phyloP scores from a whole-genome alignment of 2,113 vertebrate species.

The Orcinus orca region DNA sequence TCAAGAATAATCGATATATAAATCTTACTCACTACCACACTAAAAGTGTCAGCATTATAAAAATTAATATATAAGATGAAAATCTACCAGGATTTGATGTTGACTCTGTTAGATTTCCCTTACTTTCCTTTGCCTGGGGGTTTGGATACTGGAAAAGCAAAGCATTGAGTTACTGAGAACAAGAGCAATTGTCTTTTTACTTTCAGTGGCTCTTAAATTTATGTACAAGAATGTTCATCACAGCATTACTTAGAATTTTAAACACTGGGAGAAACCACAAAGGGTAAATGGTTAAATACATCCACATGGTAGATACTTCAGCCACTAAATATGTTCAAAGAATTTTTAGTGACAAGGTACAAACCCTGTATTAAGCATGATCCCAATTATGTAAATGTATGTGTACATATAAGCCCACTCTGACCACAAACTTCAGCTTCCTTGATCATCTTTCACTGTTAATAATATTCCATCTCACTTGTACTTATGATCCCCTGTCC shows the following conservation, averaged over 20 bases:
- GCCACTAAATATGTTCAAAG: not conserved
- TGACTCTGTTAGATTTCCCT: not conserved
- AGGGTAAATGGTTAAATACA: not conserved
- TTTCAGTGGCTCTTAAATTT: not conserved
- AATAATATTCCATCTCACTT: not conserved
- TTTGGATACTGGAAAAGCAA: not conserved
- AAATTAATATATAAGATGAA: not conserved
- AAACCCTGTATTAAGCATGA: not conserved
- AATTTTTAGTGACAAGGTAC: not conserved
- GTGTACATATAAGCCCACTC: not conserved
- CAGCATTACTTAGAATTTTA: not conserved
- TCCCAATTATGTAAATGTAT: not conserved
- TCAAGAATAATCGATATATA: not conserved
- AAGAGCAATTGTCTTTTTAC: not conserved
- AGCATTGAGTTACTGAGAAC: not conserved
- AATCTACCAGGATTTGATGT: not conserved
- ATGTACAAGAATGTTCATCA: slow-evolving; percentile 1
- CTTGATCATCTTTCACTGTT: not conserved
- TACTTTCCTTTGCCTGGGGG: not conserved
- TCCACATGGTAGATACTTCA: not conserved
- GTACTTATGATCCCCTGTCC: not conserved
- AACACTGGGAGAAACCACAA: not conserved
- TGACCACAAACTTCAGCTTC: not conserved
- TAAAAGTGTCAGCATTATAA: not conserved
- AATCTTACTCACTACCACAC: not conserved